A percentile compares a stretch with the other conserved stretches of the same genome.
phyloP scores from a whole-genome alignment of 2,797 vertebrate species.

The Tapera naevia region DNA sequence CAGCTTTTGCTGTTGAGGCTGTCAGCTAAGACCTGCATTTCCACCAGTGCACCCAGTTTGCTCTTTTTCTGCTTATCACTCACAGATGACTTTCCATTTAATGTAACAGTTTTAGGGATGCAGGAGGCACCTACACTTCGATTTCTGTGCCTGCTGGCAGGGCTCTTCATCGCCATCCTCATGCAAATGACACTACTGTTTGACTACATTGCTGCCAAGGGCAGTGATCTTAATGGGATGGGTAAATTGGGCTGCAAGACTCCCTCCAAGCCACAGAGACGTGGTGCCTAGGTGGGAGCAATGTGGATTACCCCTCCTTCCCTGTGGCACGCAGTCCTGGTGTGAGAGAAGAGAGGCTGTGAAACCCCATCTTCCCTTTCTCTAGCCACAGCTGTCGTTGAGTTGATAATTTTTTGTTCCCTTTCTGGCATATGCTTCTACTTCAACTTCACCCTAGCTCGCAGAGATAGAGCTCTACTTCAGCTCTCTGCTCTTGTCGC shows the following conservation, averaged over 20 bases:
- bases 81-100: neutral
- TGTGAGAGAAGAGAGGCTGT: constrained; percentile 16
- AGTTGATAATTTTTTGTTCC: constrained; percentile 41
- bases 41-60: neutral
- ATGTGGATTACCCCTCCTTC: neutral
- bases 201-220: neutral
- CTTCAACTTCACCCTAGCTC: neutral
- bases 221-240: accelerated
- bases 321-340: neutral
- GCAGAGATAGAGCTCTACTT: neutral
- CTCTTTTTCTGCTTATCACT: neutral
- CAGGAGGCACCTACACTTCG: neutral
- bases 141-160: neutral
- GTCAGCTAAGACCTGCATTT: neutral
- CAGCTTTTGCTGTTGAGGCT: neutral
- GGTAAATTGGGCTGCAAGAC: neutral
- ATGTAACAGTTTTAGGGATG: neutral
- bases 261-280: neutral
- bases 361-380: constrained; percentile 61
- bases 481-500: neutral
- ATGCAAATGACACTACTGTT: neutral
- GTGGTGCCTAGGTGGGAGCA: neutral
- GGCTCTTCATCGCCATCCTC: neutral
- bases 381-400: constrained; percentile 58
- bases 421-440: neutral